phyloP scores from a whole-genome alignment of 2,113 vertebrate species.

The Chlorocebus sabaeus region DNA sequence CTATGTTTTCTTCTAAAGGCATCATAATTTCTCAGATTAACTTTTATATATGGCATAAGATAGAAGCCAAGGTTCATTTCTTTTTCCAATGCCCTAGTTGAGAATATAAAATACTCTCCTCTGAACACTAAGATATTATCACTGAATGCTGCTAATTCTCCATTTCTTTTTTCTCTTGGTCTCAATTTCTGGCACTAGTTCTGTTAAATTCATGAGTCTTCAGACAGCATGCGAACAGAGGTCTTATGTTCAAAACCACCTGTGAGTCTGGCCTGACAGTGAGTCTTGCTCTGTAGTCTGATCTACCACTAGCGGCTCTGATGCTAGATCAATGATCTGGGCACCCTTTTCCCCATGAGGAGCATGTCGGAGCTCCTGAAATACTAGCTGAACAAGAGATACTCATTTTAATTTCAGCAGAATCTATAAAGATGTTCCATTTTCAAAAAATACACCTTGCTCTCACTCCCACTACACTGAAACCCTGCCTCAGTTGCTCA shows the following conservation, averaged over 20 bases:
- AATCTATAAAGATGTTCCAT: slow-evolving; percentile 32
- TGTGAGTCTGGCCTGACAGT: background rate
- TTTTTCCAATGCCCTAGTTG: background rate
- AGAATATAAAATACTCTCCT: background rate
- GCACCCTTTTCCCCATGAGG: background rate
- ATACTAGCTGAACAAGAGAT: slow-evolving; percentile 1
- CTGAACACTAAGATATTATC: background rate
- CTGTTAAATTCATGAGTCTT: slow-evolving; percentile 58
- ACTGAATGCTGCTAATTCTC: background rate
- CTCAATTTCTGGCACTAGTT: slow-evolving; percentile 12
- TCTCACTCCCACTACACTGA: background rate
- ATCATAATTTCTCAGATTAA: background rate
- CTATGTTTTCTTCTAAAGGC: background rate
- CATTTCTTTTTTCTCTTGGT: background rate
- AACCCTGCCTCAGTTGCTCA: background rate
- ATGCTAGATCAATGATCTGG: slow-evolving; percentile 40
- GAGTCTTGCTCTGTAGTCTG: background rate
- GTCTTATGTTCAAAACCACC: slow-evolving; percentile 44
- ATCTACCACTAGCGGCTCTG: background rate
- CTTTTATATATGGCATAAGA: background rate
- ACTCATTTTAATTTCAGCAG: slow-evolving; percentile 40
- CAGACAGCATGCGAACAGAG: slow-evolving; percentile 21
- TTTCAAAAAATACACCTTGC: background rate
- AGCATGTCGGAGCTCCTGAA: slow-evolving; percentile 11
- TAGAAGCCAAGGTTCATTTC: background rate